Evolutionary conservation across 2,888 invertebrate species (phyloP).

Genomic region (Seira musarum): DNA sequence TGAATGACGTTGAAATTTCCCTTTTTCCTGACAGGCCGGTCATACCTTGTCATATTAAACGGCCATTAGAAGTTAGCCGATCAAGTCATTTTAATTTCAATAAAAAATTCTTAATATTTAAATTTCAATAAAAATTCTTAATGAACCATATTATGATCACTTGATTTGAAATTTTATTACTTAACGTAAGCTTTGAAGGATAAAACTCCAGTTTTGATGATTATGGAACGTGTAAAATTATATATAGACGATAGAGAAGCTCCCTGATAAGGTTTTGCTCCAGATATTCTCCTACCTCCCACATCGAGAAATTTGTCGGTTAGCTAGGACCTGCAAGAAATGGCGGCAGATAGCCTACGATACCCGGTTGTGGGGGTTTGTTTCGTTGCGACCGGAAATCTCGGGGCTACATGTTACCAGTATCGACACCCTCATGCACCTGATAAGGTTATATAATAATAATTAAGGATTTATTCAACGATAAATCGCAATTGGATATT

Average conservation of each 20-base stretch:
- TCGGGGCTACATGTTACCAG: slow-evolving; percentile 94
- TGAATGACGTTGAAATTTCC: no score
- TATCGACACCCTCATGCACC: slow-evolving; percentile 87
- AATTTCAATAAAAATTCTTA: not conserved
- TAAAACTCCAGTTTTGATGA: slow-evolving; percentile 3
- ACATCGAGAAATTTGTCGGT: slow-evolving; percentile 93
- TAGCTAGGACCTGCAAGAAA: slow-evolving; percentile 95
- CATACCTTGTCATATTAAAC: not conserved
- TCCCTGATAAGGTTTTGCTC: slow-evolving; percentile 96
- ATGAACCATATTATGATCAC: slow-evolving; percentile 50
- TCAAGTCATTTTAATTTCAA: no score
- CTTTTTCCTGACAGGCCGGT: not conserved
- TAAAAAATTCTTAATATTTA: no score
- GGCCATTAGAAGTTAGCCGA: slow-evolving; percentile 3
- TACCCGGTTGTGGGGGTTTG: slow-evolving; percentile 94
- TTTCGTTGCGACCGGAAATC: slow-evolving; percentile 96
- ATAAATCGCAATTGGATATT: no score
- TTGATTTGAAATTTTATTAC: not conserved
- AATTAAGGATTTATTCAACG: no score
- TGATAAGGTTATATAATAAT: slow-evolving; percentile 86
- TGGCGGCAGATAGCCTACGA: slow-evolving; percentile 98
- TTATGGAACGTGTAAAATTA: not conserved
- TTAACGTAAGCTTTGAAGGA: not conserved
- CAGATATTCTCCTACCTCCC: slow-evolving; percentile 95
- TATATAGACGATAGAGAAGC: slow-evolving; percentile 91